Conservation (phyloP, 2,113 vertebrate genomes). For the Daubentonia madagascariensis region DNA sequence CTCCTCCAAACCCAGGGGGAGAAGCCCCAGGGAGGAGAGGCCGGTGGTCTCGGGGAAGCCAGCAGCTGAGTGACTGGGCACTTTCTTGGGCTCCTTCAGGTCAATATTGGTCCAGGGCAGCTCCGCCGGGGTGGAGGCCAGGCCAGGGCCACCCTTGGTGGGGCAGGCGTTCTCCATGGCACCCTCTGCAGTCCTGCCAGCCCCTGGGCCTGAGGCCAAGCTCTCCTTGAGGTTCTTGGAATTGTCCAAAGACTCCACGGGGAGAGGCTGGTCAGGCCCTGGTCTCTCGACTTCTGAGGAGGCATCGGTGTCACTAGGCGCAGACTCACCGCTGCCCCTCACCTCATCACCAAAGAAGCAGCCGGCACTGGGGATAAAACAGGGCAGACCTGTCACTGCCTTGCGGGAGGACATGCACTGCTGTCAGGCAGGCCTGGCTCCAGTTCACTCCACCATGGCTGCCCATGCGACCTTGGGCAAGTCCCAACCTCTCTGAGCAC, state of each 20-base stretch:
- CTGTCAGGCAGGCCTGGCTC: neutral
- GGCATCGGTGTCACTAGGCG: slow-evolving; percentile 84
- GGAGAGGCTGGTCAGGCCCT: neutral
- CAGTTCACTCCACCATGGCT: neutral
- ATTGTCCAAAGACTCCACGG: neutral
- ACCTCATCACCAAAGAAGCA: slow-evolving; percentile 96
- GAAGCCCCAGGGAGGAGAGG: slow-evolving; percentile 88
- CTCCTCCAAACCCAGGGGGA: slow-evolving; percentile 88
- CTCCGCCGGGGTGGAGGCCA: slow-evolving; percentile 75
- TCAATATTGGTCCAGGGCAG: slow-evolving; percentile 95
- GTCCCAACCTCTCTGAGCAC: neutral
- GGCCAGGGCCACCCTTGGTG: neutral
- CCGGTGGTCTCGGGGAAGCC: slow-evolving; percentile 84
- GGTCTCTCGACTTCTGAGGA: slow-evolving; percentile 83
- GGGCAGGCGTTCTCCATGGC: neutral
- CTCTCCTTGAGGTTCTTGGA: neutral
- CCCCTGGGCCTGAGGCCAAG: neutral
- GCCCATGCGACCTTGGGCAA: neutral
- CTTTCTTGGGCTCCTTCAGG: slow-evolving; percentile 89
- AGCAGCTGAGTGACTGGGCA: slow-evolving; percentile 50
- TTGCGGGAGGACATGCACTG: accelerated
- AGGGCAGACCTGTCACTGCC: slow-evolving; percentile 1
- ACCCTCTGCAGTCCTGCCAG: neutral
- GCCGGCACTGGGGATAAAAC: slow-evolving; percentile 87
- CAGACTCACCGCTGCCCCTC: slow-evolving; percentile 84